A percentile compares a stretch with the other conserved stretches of the same genome.
Conservation (phyloP, 2,888 invertebrate species). For the Perizoma flavofasciatum region DNA sequence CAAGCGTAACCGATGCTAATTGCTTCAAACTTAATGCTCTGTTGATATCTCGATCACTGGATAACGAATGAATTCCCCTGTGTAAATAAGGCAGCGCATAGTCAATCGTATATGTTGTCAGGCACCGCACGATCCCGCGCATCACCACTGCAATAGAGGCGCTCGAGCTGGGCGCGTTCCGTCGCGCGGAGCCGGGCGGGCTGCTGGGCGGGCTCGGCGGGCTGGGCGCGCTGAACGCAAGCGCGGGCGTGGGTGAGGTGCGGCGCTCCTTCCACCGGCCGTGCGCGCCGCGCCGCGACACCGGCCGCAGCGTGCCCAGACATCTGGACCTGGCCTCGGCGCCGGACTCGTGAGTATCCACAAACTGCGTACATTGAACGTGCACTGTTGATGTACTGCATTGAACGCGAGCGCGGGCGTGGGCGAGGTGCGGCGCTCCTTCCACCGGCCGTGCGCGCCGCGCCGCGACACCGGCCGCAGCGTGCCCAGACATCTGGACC, state of each 20-base stretch:
- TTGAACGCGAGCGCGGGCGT: too few species aligned
- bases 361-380: conserved; percentile 34
- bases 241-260: conserved; percentile 52
- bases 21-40: too few species aligned
- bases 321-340: conserved; percentile 77
- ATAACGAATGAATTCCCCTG: too few species aligned
- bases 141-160: conserved; percentile 66
- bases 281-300: conserved; percentile 59
- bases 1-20: too few species aligned
- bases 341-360: conserved; percentile 15
- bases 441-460: conserved; percentile 69
- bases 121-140: conserved; percentile 79
- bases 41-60: too few species aligned
- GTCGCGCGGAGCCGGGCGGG: conserved; percentile 62
- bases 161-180: conserved; percentile 66
- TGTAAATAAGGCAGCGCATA: too few species aligned
- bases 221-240: conserved; percentile 26
- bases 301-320: conserved; percentile 78
- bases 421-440: conserved; percentile 73
- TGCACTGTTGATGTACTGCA: too few species aligned
- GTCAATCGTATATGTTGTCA: conserved; percentile 30
- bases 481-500: too few species aligned
- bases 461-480: conserved; percentile 52
- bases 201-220: conserved; percentile 44
- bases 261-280: conserved; percentile 77